Percentiles rank a stretch among this genome's conserved stretches.
phyloP scores from a whole-genome alignment of 2,113 vertebrate genomes.

The Cnemophilus loriae region DNA sequence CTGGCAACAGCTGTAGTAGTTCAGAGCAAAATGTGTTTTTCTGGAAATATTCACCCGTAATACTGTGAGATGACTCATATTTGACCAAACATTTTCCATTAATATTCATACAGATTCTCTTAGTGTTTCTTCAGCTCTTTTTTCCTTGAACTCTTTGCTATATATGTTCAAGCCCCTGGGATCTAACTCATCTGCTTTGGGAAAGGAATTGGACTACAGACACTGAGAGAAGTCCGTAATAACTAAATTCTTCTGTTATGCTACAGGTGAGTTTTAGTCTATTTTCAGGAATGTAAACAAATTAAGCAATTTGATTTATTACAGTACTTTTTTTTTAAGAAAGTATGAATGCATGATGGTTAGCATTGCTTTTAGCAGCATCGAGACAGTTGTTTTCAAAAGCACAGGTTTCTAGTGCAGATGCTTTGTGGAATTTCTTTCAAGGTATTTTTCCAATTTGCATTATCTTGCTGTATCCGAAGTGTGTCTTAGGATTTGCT shows the following conservation, averaged over 20 bases:
- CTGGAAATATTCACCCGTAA: background rate
- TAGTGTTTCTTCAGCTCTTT: background rate
- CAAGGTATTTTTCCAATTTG: background rate
- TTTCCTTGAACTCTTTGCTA: background rate
- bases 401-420: background rate
- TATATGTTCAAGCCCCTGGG: background rate
- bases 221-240: background rate
- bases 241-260: background rate
- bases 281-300: background rate
- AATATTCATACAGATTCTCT: background rate
- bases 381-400: background rate
- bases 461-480: background rate
- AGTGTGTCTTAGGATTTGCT: background rate
- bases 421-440: background rate
- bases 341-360: background rate
- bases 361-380: background rate
- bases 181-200: background rate
- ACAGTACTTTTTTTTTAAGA: background rate
- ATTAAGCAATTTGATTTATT: background rate
- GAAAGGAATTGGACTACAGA: background rate
- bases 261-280: background rate
- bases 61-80: background rate
- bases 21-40: background rate
- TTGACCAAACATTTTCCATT: background rate
- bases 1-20: background rate